phyloP scores from a whole-genome alignment of 2,888 invertebrate genomes.

The Apomyelois bistriatella region DNA sequence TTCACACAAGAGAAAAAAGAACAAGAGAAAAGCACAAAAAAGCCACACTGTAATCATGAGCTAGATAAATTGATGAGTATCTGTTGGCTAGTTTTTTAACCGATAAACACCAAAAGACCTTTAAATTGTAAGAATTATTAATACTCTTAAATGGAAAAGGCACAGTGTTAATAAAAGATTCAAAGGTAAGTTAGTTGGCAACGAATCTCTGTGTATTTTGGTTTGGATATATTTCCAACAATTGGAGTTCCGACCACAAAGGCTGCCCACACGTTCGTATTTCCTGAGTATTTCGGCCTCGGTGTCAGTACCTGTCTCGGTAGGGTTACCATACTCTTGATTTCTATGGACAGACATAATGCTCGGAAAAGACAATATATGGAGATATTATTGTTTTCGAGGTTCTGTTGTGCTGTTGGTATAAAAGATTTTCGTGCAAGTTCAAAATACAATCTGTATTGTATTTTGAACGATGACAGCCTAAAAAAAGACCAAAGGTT shows the following conservation, averaged over 20 bases:
- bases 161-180: too few relatives aligned
- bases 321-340: constrained; percentile 1
- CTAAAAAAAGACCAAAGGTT: too few relatives aligned
- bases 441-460: not conserved
- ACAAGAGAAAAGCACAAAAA: too few relatives aligned
- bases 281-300: not conserved
- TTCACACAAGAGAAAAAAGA: too few relatives aligned
- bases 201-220: not conserved
- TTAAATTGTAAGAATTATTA: too few relatives aligned
- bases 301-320: not conserved
- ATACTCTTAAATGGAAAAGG: too few relatives aligned
- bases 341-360: not conserved
- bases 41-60: too few relatives aligned
- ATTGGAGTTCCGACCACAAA: not conserved
- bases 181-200: too few relatives aligned
- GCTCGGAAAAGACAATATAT: not conserved
- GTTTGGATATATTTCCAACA: not conserved
- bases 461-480: too few relatives aligned
- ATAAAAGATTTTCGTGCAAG: not conserved
- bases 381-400: not conserved
- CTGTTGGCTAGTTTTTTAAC: too few relatives aligned
- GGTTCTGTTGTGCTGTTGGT: not conserved
- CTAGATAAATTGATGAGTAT: too few relatives aligned
- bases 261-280: not conserved
- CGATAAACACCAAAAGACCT: too few relatives aligned